Conservation (phyloP, 2,113 vertebrate species). For the human (Homo sapiens) region GRCh38 chr12:3088501-3089000, state of each 20-base stretch:
- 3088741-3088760: not conserved
- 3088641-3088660: not conserved
- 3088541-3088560: not conserved
- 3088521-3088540: not conserved
- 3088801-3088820: too few species aligned
- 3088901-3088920: not conserved
- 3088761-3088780: not conserved
- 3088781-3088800: not conserved
- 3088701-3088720: not conserved
- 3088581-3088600: not conserved
- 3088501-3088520: not conserved
- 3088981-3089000: too few species aligned
- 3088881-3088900: not conserved
- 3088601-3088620: rapidly evolving
- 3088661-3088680: not conserved
- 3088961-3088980: too few species aligned
- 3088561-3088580: not conserved
- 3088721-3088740: not conserved
- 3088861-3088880: too few species aligned
- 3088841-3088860: not conserved
- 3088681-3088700: not conserved
- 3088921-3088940: not conserved
- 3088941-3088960: not conserved
- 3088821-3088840: not conserved
- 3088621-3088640: not conserved